Evolutionary conservation across 2,113 vertebrate species (phyloP).

Genomic region (Shinisaurus crocodilurus): DNA sequence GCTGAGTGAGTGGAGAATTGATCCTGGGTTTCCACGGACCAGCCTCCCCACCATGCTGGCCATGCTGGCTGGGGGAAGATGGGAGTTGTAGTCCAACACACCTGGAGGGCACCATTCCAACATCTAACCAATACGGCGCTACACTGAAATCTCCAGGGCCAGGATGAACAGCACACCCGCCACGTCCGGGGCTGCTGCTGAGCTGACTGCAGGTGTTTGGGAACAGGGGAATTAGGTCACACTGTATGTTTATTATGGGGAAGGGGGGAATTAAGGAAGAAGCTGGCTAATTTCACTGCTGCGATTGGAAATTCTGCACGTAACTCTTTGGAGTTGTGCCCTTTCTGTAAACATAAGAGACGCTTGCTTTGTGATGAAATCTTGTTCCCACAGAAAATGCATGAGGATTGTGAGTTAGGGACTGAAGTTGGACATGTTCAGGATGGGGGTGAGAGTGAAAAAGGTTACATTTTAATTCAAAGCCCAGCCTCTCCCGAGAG

Average conservation of each 20-base stretch:
- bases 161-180: neutral
- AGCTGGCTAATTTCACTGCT: neutral
- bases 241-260: neutral
- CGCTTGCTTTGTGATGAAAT: neutral
- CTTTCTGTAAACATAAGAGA: neutral
- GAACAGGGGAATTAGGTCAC: neutral
- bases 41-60: neutral
- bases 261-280: too few species aligned
- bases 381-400: constrained; percentile 2
- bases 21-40: neutral
- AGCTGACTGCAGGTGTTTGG: neutral
- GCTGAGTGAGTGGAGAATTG: neutral
- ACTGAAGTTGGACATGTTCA: neutral
- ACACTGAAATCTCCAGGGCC: neutral
- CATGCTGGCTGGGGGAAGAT: too few species aligned
- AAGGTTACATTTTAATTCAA: neutral
- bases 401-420: neutral
- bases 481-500: neutral
- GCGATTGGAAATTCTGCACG: neutral
- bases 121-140: neutral
- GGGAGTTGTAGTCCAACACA: neutral
- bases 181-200: too few species aligned
- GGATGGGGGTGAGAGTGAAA: neutral
- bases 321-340: neutral
- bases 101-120: neutral